Conservation (phyloP, 1,140 invertebrate species). For the Pararge aegeria region DNA sequence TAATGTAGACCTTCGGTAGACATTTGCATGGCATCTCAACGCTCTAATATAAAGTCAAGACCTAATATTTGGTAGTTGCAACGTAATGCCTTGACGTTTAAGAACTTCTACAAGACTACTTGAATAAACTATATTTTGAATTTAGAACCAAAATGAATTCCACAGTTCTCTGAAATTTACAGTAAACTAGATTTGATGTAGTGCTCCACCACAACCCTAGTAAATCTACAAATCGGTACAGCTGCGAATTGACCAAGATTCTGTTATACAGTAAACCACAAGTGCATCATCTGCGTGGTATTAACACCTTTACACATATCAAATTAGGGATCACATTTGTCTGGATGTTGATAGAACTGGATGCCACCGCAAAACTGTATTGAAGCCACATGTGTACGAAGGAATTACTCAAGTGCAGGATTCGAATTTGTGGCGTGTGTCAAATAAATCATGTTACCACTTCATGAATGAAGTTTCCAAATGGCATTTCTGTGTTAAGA, state of each 20-base stretch:
- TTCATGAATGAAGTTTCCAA: constrained; percentile 25
- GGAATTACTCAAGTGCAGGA: constrained; percentile 31
- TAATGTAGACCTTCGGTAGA: too few relatives aligned
- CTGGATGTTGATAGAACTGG: background rate
- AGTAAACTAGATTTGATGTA: constrained; percentile 20
- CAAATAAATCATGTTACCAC: constrained; percentile 32
- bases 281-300: background rate
- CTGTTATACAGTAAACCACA: constrained; percentile 18
- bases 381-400: constrained; percentile 29
- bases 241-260: constrained; percentile 28
- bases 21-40: too few relatives aligned
- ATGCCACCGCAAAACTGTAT: constrained; percentile 21
- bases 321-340: background rate
- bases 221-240: constrained; percentile 27
- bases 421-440: constrained; percentile 32
- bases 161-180: constrained; percentile 13
- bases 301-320: background rate
- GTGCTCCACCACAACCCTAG: constrained; percentile 19
- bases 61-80: too few relatives aligned
- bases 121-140: too few relatives aligned
- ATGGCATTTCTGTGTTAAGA: constrained; percentile 13
- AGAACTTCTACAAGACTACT: too few relatives aligned
- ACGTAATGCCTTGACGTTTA: too few relatives aligned
- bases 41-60: too few relatives aligned
- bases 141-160: background rate